Percentiles rank a stretch among this genome's conserved stretches.
phyloP scores from a whole-genome alignment of 2,113 vertebrate species.

The Myanophis thanlyinensis region DNA sequence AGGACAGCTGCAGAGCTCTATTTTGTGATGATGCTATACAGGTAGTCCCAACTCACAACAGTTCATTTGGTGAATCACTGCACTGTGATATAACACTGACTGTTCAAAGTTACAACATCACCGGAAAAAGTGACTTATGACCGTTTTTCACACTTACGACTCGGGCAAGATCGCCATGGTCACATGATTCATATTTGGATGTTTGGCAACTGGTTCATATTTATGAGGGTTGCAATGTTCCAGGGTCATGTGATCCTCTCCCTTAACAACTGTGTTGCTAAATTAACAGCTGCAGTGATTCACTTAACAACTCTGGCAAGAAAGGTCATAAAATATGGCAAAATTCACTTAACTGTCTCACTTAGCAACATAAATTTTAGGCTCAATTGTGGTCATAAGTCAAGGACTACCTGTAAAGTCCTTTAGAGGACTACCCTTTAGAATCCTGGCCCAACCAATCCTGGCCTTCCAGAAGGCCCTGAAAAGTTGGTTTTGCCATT shows the following conservation, averaged over 20 bases:
- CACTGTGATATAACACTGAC: too few relatives aligned
- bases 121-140: neutral
- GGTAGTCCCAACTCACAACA: neutral
- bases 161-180: neutral
- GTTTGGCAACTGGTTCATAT: neutral
- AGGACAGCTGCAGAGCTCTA: neutral
- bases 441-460: neutral
- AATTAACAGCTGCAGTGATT: neutral
- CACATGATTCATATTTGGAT: neutral
- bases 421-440: neutral
- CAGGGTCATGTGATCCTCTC: neutral
- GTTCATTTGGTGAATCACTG: neutral
- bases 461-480: neutral
- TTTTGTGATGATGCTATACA: neutral
- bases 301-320: too few relatives aligned
- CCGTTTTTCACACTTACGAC: neutral
- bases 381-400: neutral
- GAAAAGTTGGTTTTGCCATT: neutral
- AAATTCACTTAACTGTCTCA: neutral
- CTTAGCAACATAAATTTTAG: neutral
- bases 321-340: neutral
- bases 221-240: neutral
- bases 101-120: neutral
- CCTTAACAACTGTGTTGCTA: too few relatives aligned
- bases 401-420: neutral